phyloP scores from a whole-genome alignment of 2,797 vertebrate genomes.

The Argentina silus region DNA sequence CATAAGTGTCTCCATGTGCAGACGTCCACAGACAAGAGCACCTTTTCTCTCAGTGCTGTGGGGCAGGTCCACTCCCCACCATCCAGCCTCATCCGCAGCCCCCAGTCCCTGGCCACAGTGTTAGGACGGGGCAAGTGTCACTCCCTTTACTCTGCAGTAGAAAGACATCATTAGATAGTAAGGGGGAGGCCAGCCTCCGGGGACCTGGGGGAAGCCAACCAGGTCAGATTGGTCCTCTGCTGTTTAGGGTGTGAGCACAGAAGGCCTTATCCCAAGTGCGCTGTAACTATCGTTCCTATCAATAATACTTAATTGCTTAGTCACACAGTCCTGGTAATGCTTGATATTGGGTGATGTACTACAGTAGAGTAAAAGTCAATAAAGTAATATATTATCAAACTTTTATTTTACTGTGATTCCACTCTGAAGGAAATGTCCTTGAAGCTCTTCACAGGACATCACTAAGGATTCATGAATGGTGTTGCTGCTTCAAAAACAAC shows the following conservation, averaged over 20 bases:
- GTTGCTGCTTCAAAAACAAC: background rate
- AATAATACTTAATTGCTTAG: background rate
- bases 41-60: constrained; percentile 3
- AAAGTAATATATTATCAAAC: background rate
- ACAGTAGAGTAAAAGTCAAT: background rate
- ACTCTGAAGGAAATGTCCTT: background rate
- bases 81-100: constrained; percentile 13
- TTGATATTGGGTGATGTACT: background rate
- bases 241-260: background rate
- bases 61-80: background rate
- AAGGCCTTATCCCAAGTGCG: background rate
- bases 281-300: background rate
- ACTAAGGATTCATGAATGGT: background rate
- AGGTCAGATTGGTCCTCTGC: background rate
- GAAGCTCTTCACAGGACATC: background rate
- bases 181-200: background rate
- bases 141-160: constrained; percentile 43
- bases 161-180: constrained; percentile 26
- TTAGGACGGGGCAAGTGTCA: constrained; percentile 45
- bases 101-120: constrained; percentile 16
- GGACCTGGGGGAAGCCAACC: background rate
- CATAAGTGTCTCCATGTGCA: constrained; percentile 66
- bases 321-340: background rate
- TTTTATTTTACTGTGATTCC: background rate
- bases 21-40: constrained; percentile 8